Percentiles rank a stretch among this genome's conserved stretches.
These are phyloP conservation scores for Eurystomus gularis DNA, from an alignment of 2,113 vertebrate species.

Conservation along the genomic window DNA sequence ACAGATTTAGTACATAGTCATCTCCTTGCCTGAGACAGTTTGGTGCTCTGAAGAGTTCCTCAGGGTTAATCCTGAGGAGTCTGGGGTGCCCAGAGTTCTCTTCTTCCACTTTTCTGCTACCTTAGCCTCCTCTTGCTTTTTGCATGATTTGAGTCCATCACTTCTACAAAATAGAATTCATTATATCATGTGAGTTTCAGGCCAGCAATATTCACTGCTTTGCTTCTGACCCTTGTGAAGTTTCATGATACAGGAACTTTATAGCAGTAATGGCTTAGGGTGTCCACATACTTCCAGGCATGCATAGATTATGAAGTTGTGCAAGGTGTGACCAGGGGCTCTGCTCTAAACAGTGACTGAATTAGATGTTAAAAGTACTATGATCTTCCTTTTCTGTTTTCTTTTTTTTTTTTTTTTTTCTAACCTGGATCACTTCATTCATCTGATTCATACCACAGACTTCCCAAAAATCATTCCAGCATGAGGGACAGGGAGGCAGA, in stretches of 20 bases:
- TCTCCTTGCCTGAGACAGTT: neutral
- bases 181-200: neutral
- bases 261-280: rapidly evolving
- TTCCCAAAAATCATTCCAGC: neutral
- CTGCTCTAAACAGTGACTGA: neutral
- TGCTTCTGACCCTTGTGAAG: neutral
- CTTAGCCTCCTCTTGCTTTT: neutral
- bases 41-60: neutral
- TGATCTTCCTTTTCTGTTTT: neutral
- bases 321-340: neutral
- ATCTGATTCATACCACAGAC: neutral
- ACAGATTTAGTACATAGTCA: neutral
- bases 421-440: neutral
- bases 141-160: neutral
- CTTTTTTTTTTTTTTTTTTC: neutral
- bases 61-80: neutral
- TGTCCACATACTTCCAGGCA: neutral
- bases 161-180: neutral
- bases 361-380: neutral
- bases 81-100: neutral
- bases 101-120: neutral
- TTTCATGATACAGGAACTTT: neutral
- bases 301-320: neutral
- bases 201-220: neutral
- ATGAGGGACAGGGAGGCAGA: neutral